Conservation (phyloP, 2,113 vertebrate genomes). For the Ictidomys tridecemlineatus region DNA sequence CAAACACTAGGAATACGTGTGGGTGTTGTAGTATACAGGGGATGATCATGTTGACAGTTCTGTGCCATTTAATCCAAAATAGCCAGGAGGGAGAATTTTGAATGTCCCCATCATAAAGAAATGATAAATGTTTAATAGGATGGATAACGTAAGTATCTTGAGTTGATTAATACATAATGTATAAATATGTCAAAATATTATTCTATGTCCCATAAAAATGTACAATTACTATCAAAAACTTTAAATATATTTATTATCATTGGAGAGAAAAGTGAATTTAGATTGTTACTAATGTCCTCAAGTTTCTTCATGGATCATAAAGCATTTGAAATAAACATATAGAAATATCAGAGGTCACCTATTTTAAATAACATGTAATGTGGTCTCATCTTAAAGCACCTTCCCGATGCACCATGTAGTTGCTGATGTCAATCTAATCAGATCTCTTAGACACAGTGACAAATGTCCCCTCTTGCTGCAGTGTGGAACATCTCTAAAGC, state of each 20-base stretch:
- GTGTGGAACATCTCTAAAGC: neutral
- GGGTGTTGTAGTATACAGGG: neutral
- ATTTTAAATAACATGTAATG: neutral
- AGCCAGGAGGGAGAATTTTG: neutral
- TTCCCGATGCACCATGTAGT: neutral
- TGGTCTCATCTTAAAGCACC: neutral
- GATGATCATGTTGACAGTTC: neutral
- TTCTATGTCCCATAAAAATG: neutral
- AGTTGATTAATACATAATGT: neutral
- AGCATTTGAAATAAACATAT: conserved; percentile 12
- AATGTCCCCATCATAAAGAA: neutral
- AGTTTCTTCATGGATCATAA: neutral
- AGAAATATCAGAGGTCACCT: neutral
- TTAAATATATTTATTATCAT: conserved; percentile 8
- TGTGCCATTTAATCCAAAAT: neutral
- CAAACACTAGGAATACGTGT: neutral
- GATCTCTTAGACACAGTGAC: neutral
- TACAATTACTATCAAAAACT: neutral
- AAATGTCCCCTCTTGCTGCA: neutral
- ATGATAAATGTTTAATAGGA: neutral
- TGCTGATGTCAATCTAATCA: neutral
- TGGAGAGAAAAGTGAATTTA: conserved; percentile 23
- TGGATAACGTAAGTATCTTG: neutral
- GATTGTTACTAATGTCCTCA: neutral
- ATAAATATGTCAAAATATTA: neutral